phyloP scores from a whole-genome alignment of 1,140 invertebrate species.

The Aphelinus certus region DNA sequence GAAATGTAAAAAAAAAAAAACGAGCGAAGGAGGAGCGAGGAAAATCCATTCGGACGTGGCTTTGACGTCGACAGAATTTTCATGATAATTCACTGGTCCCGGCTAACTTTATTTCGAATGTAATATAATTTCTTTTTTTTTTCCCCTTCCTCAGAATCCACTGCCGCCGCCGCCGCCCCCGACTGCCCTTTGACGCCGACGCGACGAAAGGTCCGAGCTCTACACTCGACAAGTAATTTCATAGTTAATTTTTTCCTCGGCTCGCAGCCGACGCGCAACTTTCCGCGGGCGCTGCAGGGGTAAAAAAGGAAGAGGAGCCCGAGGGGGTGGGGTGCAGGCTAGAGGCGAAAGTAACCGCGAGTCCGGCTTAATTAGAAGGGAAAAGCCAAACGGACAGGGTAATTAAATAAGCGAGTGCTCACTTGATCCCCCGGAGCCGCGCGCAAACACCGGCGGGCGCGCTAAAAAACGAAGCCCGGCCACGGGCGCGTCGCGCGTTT shows the following conservation, averaged over 20 bases:
- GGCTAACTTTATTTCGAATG: conserved; percentile 2
- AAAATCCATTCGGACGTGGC: neutral
- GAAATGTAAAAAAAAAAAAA: too few relatives aligned
- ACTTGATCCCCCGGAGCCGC: too few relatives aligned
- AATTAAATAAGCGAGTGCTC: conserved; percentile 36
- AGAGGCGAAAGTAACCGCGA: conserved; percentile 25
- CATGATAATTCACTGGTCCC: neutral
- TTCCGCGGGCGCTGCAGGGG: neutral
- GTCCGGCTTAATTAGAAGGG: conserved; percentile 38
- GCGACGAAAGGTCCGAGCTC: neutral
- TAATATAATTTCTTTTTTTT: conserved; percentile 1
- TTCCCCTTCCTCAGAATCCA: conserved; percentile 1
- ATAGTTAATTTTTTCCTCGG: conserved; percentile 33
- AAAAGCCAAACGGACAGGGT: conserved; percentile 34
- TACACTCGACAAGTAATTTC: conserved; percentile 22
- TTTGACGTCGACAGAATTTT: neutral
- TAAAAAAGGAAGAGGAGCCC: conserved; percentile 10
- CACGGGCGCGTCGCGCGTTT: conserved; percentile 2
- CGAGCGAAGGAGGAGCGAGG: too few relatives aligned
- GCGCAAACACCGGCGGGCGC: neutral
- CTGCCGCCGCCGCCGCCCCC: neutral
- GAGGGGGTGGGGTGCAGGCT: neutral
- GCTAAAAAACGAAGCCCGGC: too few relatives aligned
- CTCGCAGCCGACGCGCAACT: too few relatives aligned
- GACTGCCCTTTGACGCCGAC: too few relatives aligned